A percentile compares a stretch with the other conserved stretches of the same genome.
phyloP scores from a whole-genome alignment of 2,797 vertebrate species.

The Lepilemur septentrionalis region DNA sequence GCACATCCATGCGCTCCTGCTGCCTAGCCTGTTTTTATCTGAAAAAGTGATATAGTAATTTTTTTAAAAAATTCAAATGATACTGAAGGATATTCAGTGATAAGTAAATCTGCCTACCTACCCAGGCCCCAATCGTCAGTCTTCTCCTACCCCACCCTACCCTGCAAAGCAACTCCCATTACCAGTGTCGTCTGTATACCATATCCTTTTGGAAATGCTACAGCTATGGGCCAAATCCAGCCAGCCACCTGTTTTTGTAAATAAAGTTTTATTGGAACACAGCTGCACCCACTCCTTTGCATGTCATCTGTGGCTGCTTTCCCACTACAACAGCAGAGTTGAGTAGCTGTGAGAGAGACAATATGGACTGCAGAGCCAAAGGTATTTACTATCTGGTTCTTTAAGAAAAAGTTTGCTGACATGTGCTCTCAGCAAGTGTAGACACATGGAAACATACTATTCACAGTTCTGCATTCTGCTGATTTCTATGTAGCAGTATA shows the following conservation, averaged over 20 bases:
- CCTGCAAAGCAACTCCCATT: neutral
- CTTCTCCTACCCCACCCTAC: neutral
- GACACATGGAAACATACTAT: neutral
- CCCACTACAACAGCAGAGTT: neutral
- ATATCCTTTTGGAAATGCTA: neutral
- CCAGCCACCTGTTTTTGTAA: neutral
- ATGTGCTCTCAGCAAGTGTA: neutral
- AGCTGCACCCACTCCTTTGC: neutral
- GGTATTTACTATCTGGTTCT: neutral
- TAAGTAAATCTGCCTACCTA: neutral
- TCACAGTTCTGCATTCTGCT: neutral
- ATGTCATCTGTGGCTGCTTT: neutral
- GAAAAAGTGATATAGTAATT: neutral
- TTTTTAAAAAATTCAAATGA: neutral
- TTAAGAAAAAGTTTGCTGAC: neutral
- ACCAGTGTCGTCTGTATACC: neutral
- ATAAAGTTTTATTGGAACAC: slow-evolving; percentile 7
- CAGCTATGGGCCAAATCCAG: neutral
- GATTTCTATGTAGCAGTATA: neutral
- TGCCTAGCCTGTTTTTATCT: neutral
- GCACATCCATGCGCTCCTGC: neutral
- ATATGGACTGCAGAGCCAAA: neutral
- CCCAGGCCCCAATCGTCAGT: neutral
- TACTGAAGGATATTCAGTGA: neutral
- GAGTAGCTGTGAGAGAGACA: neutral